These are phyloP conservation scores for Rhodeus uyekii DNA, from an alignment of 2,797 vertebrate genomes.

Conservation along the genomic window DNA sequence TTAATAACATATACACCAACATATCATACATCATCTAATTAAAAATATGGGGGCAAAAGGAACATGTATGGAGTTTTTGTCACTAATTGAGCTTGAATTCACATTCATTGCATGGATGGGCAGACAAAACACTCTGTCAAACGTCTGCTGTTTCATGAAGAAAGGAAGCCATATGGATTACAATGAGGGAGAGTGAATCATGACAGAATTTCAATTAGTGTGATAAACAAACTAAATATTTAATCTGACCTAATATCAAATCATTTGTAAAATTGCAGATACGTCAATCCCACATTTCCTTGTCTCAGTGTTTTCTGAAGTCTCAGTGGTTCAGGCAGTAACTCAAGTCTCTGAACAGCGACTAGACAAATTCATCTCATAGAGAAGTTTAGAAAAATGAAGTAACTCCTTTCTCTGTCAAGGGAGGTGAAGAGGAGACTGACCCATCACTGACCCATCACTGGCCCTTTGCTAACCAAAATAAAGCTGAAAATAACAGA, in stretches of 20 bases:
- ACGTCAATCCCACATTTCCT: too few relatives aligned
- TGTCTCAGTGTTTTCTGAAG: too few relatives aligned
- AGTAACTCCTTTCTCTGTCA: slow-evolving; percentile 20
- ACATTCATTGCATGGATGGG: neutral
- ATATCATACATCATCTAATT: neutral
- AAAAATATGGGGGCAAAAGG: too few relatives aligned
- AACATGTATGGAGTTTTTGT: too few relatives aligned
- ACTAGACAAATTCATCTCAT: neutral
- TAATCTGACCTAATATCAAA: neutral
- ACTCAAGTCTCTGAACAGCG: slow-evolving; percentile 1
- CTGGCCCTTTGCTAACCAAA: slow-evolving; percentile 5
- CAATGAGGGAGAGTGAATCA: neutral
- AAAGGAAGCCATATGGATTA: neutral
- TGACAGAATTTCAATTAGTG: neutral
- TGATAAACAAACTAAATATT: neutral
- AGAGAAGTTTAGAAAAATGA: neutral
- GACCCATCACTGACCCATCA: neutral
- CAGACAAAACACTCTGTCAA: neutral
- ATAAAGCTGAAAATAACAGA: slow-evolving; percentile 46
- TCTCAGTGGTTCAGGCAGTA: neutral
- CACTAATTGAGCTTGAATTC: neutral
- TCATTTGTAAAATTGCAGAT: neutral
- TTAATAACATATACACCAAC: too few relatives aligned
- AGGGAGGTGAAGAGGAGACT: slow-evolving; percentile 12
- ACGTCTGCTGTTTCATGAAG: neutral